Conservation (phyloP, 2,888 invertebrate genomes). For the Mongoloraphidia duomilia region DNA sequence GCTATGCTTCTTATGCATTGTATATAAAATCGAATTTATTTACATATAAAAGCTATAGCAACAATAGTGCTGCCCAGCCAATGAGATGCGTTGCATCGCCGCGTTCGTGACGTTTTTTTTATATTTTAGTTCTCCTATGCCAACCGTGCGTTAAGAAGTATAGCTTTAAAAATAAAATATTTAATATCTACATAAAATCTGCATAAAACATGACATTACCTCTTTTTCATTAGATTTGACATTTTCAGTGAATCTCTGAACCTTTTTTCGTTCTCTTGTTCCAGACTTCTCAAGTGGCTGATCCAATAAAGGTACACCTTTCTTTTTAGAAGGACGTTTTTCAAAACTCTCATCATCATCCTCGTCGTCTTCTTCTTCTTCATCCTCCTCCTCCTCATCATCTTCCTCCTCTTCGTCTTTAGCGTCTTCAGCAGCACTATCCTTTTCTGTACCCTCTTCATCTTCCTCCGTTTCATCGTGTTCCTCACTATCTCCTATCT, state of each 20-base stretch:
- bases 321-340: conserved; percentile 18
- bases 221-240: conserved; percentile 10
- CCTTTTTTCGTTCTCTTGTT: conserved; percentile 27
- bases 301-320: conserved; percentile 24
- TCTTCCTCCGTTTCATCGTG: too few relatives aligned
- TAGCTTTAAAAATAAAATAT: neutral
- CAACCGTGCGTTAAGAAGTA: too few relatives aligned
- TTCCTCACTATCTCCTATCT: too few relatives aligned
- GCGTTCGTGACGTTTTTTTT: too few relatives aligned
- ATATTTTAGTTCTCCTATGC: too few relatives aligned
- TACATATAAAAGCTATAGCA: too few relatives aligned
- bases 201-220: neutral
- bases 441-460: conserved; percentile 13
- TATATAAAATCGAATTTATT: too few relatives aligned
- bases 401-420: conserved; percentile 12
- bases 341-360: conserved; percentile 19
- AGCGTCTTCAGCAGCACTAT: conserved; percentile 10
- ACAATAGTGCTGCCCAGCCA: too few relatives aligned
- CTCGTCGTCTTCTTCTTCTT: conserved; percentile 14
- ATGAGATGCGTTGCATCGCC: too few relatives aligned
- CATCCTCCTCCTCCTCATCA: conserved; percentile 17
- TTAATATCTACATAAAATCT: neutral
- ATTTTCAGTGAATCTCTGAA: conserved; percentile 25
- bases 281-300: conserved; percentile 26
- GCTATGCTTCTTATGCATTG: too few relatives aligned